Evolutionary conservation across 2,113 vertebrate species (phyloP).

Genomic region (Coptodon rendalli): DNA sequence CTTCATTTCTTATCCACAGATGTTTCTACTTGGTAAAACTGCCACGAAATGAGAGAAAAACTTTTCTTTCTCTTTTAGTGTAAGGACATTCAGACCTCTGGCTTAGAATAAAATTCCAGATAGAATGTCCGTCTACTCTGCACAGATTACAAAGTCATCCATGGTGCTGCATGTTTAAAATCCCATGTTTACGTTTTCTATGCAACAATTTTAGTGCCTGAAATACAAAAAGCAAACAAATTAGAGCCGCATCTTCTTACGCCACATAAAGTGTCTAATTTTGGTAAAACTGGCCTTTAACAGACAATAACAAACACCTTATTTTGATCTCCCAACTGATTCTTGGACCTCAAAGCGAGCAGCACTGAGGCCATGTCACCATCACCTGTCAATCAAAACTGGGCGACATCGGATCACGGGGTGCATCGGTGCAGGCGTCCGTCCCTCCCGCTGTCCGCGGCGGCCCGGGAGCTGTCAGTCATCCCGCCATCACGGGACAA

Average conservation of each 20-base stretch:
- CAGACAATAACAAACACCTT: neutral
- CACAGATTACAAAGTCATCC: too few species aligned
- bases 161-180: neutral
- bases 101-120: neutral
- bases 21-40: neutral
- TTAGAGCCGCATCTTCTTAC: neutral
- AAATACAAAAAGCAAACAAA: neutral
- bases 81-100: neutral
- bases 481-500: neutral
- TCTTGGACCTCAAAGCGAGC: neutral
- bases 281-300: neutral
- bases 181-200: neutral
- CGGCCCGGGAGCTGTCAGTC: conserved; percentile 20
- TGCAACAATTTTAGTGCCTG: neutral
- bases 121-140: neutral
- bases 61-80: neutral
- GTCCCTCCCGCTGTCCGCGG: neutral
- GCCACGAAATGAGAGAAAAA: neutral
- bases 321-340: neutral
- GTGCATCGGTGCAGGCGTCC: neutral
- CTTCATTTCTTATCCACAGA: neutral
- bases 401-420: neutral
- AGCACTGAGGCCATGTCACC: neutral
- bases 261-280: neutral
- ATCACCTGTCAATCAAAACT: conserved; percentile 13